Evolutionary conservation across 1,140 invertebrate genomes (phyloP).

Genomic region (Zaprionus tsacasi): DNA sequence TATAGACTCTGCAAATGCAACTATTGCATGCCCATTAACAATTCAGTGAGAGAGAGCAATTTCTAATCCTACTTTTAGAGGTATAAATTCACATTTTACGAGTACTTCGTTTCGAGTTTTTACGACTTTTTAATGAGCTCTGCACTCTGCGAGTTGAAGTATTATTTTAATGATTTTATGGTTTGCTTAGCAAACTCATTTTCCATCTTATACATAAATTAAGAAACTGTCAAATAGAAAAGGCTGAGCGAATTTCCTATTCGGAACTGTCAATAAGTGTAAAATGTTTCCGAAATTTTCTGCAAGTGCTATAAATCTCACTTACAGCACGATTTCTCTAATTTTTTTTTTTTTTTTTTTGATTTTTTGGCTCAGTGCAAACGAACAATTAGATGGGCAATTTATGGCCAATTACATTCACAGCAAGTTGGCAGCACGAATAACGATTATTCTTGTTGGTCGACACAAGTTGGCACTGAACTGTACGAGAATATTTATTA

Average conservation of each 20-base stretch:
- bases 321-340: background rate
- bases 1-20: slow-evolving; percentile 16
- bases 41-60: slow-evolving; percentile 8
- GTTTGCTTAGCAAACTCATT: background rate
- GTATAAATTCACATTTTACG: slow-evolving; percentile 17
- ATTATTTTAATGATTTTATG: slow-evolving; percentile 23
- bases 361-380: background rate
- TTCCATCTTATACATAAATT: background rate
- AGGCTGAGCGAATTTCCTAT: background rate
- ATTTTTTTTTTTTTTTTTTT: too few relatives aligned
- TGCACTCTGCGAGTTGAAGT: slow-evolving; percentile 18
- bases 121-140: slow-evolving; percentile 33
- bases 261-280: background rate
- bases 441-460: slow-evolving; percentile 27
- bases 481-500: slow-evolving; percentile 15
- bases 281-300: background rate
- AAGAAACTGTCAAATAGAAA: background rate
- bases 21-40: slow-evolving; percentile 32
- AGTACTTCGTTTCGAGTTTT: slow-evolving; percentile 13
- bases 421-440: slow-evolving; percentile 31
- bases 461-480: slow-evolving; percentile 13
- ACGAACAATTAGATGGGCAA: slow-evolving; percentile 24
- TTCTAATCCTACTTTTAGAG: background rate
- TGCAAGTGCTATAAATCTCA: slow-evolving; percentile 12
- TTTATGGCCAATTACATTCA: slow-evolving; percentile 21